Conservation (phyloP, 2,888 invertebrate species). For the Actias luna region DNA sequence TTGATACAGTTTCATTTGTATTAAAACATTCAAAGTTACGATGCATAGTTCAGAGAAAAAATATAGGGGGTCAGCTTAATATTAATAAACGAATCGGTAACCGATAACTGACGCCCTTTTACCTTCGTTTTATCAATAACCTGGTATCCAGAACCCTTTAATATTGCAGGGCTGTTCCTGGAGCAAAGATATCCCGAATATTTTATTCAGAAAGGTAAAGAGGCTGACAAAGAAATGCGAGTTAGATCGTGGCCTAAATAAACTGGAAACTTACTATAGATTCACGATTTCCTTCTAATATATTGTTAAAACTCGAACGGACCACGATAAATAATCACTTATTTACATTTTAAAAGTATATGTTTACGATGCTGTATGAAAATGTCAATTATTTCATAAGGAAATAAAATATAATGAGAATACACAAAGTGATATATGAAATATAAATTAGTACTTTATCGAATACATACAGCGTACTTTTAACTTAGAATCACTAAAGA, state of each 20-base stretch:
- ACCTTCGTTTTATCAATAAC: conserved; percentile 51
- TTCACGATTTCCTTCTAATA: conserved; percentile 26
- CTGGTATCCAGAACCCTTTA: conserved; percentile 53
- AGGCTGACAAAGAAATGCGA: conserved; percentile 77
- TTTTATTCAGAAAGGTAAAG: conserved; percentile 74
- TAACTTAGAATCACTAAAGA: neutral
- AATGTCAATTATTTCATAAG: no score
- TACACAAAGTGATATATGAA: no score
- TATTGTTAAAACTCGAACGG: neutral
- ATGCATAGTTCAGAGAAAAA: neutral
- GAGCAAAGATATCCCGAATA: conserved; percentile 74
- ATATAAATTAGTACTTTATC: no score
- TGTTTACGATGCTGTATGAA: no score
- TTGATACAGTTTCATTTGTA: no score
- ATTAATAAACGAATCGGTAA: conserved; percentile 42
- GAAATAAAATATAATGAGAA: no score
- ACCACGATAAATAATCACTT: neutral
- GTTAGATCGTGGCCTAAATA: conserved; percentile 72
- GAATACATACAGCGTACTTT: no score
- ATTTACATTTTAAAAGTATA: no score
- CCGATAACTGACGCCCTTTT: conserved; percentile 42
- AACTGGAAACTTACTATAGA: conserved; percentile 51
- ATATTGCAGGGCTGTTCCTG: conserved; percentile 55
- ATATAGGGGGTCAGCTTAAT: neutral
- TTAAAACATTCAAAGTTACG: neutral